Evolutionary conservation across 2,113 vertebrate species (phyloP).

Genomic region (Physeter macrocephalus): DNA sequence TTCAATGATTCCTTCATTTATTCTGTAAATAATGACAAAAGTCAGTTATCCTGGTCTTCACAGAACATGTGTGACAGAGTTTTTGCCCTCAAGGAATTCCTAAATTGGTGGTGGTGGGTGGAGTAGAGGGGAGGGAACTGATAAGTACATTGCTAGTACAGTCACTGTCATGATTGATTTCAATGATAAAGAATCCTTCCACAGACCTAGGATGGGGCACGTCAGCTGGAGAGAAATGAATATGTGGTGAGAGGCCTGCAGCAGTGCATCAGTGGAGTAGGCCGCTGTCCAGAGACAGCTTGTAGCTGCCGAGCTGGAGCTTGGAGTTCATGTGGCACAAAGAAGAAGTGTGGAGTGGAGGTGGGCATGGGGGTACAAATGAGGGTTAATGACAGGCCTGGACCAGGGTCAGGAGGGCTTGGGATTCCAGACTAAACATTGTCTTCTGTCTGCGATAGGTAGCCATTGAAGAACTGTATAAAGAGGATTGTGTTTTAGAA

Average conservation of each 20-base stretch:
- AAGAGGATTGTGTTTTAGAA: background rate
- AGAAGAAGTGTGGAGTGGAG: background rate
- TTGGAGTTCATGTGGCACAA: background rate
- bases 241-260: background rate
- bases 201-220: accelerated
- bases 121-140: background rate
- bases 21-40: background rate
- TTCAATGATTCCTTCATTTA: background rate
- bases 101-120: background rate
- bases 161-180: background rate
- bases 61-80: background rate
- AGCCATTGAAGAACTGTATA: background rate
- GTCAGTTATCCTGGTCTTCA: background rate
- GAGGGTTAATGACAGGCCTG: background rate
- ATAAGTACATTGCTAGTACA: background rate
- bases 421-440: background rate
- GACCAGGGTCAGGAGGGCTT: background rate
- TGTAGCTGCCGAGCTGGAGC: background rate
- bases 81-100: background rate
- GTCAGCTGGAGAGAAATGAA: background rate
- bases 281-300: background rate
- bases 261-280: background rate
- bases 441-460: background rate
- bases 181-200: background rate
- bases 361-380: background rate